Percentiles rank a stretch among this genome's conserved stretches.
Conservation (phyloP, 53 echinoderm and acorn worm species). For the Paelopatides confundens region DNA sequence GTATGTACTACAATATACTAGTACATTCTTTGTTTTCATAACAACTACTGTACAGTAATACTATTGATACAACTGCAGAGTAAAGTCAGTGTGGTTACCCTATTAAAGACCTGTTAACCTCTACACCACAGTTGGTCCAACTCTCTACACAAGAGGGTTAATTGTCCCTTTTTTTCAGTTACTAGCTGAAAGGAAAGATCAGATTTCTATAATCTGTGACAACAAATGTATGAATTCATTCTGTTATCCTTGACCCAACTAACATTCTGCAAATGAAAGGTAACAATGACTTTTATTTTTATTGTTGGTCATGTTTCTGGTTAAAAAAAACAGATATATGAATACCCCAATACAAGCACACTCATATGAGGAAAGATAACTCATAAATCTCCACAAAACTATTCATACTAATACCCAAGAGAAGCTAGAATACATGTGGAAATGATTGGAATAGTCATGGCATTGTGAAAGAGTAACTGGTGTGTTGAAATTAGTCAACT, state of each 20-base stretch:
- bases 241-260: not conserved
- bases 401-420: not conserved
- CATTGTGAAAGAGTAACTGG: not conserved
- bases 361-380: not conserved
- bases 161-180: not conserved
- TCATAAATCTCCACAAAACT: not conserved
- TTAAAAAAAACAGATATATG: not conserved
- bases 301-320: not conserved
- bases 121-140: slow-evolving; percentile 25
- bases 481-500: not conserved
- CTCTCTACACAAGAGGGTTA: not conserved
- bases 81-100: not conserved
- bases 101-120: slow-evolving; percentile 1
- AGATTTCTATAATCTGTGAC: not conserved
- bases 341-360: not conserved
- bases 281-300: not conserved
- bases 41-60: too few species aligned
- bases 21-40: too few species aligned
- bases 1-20: too few species aligned
- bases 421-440: not conserved
- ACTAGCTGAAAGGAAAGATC: not conserved
- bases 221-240: not conserved
- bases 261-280: not conserved
- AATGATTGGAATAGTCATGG: not conserved
- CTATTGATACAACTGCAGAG: too few species aligned